These are phyloP conservation scores for Tetragonula carbonaria DNA, from an alignment of 2,888 invertebrate genomes.

Conservation along the genomic window DNA sequence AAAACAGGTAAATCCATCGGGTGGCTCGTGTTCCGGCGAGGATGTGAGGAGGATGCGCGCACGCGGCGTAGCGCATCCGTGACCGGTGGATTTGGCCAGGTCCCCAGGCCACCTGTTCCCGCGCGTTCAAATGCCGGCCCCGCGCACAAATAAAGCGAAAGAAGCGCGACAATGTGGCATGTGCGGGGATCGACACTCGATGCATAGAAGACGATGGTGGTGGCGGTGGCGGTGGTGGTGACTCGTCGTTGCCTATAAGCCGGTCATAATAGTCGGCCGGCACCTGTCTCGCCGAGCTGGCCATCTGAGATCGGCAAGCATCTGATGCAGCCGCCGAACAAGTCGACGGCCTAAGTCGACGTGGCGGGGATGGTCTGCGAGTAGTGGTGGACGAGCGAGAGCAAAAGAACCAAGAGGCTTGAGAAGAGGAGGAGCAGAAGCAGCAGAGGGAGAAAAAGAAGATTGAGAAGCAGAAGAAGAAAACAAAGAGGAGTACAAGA, in stretches of 20 bases:
- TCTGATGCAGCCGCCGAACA: conserved; percentile 58
- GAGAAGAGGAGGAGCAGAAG: neutral
- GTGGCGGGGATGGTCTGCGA: conserved; percentile 8
- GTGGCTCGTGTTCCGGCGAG: neutral
- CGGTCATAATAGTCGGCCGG: conserved; percentile 72
- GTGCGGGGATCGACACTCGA: conserved; percentile 57
- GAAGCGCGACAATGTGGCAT: conserved; percentile 71
- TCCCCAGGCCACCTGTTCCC: conserved; percentile 72
- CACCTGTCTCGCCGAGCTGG: conserved; percentile 71
- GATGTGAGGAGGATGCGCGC: conserved; percentile 48
- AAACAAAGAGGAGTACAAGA: neutral
- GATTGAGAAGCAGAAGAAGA: neutral
- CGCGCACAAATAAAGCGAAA: conserved; percentile 66
- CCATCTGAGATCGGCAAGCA: conserved; percentile 67
- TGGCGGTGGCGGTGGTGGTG: conserved; percentile 50
- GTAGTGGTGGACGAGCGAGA: conserved; percentile 19
- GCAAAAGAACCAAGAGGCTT: conserved; percentile 9
- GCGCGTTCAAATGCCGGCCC: conserved; percentile 53
- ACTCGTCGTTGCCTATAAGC: conserved; percentile 62
- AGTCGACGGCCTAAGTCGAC: conserved; percentile 36
- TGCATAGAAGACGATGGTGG: conserved; percentile 46
- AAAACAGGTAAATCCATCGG: conserved; percentile 31
- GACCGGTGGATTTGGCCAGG: conserved; percentile 51
- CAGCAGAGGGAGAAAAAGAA: neutral
- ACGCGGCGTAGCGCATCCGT: conserved; percentile 32